Evolutionary conservation across 2,888 invertebrate species (phyloP).

Genomic region (Theretra japonica): DNA sequence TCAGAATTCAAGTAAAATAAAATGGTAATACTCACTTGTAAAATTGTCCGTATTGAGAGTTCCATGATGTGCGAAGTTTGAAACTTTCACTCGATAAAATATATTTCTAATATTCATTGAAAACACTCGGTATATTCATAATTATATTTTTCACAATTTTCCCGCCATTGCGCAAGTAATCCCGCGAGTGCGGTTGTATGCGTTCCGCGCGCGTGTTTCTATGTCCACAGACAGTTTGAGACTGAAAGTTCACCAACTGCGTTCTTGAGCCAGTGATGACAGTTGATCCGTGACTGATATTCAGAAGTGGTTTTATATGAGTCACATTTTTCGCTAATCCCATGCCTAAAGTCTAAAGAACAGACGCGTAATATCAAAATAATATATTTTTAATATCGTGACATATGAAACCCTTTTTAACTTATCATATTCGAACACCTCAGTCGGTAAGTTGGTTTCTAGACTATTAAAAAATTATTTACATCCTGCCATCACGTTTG

Average conservation of each 20-base stretch:
- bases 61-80: constrained; percentile 57
- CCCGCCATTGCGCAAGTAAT: constrained; percentile 74
- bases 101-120: constrained; percentile 39
- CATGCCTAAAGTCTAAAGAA: constrained; percentile 32
- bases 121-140: constrained; percentile 31
- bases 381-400: neutral
- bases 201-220: constrained; percentile 53
- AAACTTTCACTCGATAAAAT: constrained; percentile 45
- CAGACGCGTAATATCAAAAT: neutral
- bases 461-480: neutral
- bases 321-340: constrained; percentile 21
- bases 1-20: neutral
- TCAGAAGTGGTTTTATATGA: constrained; percentile 28
- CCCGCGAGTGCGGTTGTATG: constrained; percentile 58
- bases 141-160: constrained; percentile 48
- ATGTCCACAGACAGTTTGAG: constrained; percentile 54
- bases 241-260: constrained; percentile 49
- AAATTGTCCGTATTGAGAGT: constrained; percentile 57
- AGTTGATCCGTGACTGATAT: constrained; percentile 30
- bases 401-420: neutral
- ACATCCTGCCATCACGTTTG: neutral
- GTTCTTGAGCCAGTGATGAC: constrained; percentile 24
- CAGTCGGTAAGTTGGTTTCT: neutral
- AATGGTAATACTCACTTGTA: constrained; percentile 43
- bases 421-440: neutral